These are phyloP conservation scores for Epicampocera succincta DNA, from an alignment of 2,888 invertebrate species.

Conservation along the genomic window DNA sequence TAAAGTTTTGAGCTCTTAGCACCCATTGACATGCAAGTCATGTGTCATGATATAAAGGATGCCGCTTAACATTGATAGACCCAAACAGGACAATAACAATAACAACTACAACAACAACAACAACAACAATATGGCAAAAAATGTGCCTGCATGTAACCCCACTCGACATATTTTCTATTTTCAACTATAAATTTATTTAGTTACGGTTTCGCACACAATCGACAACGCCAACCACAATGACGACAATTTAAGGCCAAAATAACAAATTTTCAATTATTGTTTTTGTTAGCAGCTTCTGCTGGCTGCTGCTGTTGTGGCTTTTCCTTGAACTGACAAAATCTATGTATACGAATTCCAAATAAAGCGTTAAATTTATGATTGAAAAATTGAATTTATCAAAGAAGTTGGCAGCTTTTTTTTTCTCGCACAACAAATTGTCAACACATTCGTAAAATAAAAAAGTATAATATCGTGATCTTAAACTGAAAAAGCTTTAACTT, in stretches of 20 bases:
- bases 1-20: conserved; percentile 70
- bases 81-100: conserved; percentile 59
- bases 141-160: conserved; percentile 64
- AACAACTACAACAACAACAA: conserved; percentile 50
- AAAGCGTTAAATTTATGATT: conserved; percentile 78
- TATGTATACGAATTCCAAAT: conserved; percentile 73
- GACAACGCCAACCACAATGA: conserved; percentile 38
- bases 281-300: conserved; percentile 9
- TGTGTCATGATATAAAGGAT: conserved; percentile 76
- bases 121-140: conserved; percentile 45
- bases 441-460: no score
- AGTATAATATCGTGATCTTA: no score
- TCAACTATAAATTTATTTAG: conserved; percentile 76
- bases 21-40: conserved; percentile 78
- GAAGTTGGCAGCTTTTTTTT: background rate
- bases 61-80: conserved; percentile 78
- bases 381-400: conserved; percentile 77
- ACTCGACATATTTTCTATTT: conserved; percentile 71
- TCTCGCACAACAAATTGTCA: no score
- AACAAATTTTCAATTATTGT: conserved; percentile 62
- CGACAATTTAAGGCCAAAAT: conserved; percentile 57
- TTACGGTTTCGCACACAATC: conserved; percentile 67
- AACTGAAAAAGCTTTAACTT: no score
- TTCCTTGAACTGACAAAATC: conserved; percentile 27
- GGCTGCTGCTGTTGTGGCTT: background rate